Percentiles rank a stretch among this genome's conserved stretches.
phyloP scores from a whole-genome alignment of 2,888 invertebrate species.

The Neoitamus cyanurus region DNA sequence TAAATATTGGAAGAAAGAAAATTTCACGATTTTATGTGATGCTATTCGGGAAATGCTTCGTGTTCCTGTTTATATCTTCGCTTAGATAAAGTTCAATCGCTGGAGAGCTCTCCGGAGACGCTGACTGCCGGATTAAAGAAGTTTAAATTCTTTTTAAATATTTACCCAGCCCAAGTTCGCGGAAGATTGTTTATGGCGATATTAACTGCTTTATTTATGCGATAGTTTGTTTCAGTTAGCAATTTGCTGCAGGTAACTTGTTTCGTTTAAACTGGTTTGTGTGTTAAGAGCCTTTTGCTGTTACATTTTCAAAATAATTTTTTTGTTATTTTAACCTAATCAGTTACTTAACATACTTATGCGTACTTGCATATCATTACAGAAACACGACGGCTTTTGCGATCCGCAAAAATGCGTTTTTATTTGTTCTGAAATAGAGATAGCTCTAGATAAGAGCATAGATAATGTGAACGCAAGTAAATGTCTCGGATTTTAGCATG shows the following conservation, averaged over 20 bases:
- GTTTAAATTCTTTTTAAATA: slow-evolving; percentile 1
- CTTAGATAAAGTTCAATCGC: slow-evolving; percentile 7
- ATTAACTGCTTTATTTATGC: not conserved
- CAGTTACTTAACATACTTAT: not conserved
- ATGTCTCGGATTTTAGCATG: not conserved
- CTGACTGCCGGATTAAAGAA: not conserved
- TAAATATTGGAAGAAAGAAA: slow-evolving; percentile 35
- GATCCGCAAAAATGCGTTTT: not conserved
- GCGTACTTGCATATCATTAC: not conserved
- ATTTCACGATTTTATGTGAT: slow-evolving; percentile 34
- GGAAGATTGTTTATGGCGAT: not conserved
- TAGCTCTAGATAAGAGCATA: not conserved
- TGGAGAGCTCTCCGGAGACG: not conserved
- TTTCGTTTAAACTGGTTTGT: not conserved
- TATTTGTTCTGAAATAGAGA: not conserved
- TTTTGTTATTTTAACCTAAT: not conserved
- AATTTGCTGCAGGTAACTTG: not conserved
- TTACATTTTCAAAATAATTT: not conserved
- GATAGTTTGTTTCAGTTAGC: not conserved
- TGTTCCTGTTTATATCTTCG: slow-evolving; percentile 31
- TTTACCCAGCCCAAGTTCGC: not conserved
- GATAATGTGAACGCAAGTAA: not conserved
- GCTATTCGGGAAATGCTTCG: slow-evolving; percentile 2
- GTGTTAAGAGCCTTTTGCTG: no score
- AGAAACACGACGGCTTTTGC: not conserved